Evolutionary conservation across 2,888 invertebrate species (phyloP), one percentile per base, ranked within the genome.

Genomic region (Xiphydria camelus): DNA sequence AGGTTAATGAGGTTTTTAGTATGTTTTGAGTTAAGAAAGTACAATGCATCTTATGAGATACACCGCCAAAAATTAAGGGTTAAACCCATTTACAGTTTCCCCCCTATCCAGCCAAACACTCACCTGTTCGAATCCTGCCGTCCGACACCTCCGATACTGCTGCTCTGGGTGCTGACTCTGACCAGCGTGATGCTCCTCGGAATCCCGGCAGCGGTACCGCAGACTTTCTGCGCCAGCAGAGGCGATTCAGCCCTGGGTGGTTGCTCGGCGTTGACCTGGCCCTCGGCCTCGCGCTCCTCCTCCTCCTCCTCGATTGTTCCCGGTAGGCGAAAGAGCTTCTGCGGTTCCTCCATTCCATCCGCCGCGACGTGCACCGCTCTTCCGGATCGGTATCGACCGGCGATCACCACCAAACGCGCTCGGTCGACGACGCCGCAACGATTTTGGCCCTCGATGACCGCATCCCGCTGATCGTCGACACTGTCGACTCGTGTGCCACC

Each of bases 71-170:
- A n/a, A n/a, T n/a, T n/a, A n/a, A n/a, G n/a, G n/a, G n/a, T n/a
- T n/a, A n/a, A n/a, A n/a, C n/a, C n/a, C n/a, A n/a, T n/a, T n/a
- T n/a, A n/a, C n/a, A n/a, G n/a, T n/a, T n/a, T n/a, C n/a, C n/a
- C n/a, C n/a, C n/a, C n/a, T n/a, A n/a, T 23, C 23, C 23, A 23
- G n/a, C 7, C n/a, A 6, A 17, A 19, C 31, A 46, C 51, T 32
- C 43, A 82, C 82, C 82, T 81, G 76, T 80, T 80, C 48, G 80
- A 81, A 55, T 82, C 82, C 56, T 79, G 80, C 22, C 82, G 75
- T 51, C 79, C 79, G 26, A 82, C 80, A 33, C 79, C 79, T 29
- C 80, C 81, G 56, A 83, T 82, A 5, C 82, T 82, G 61, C 83
- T 83, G 70, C 81, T 80, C 42, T 82, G 82, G 1, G 83, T 83